Base-by-base conservation (phyloP, 2,888 invertebrate genomes). In the Drosophila melanosoma region DNA sequence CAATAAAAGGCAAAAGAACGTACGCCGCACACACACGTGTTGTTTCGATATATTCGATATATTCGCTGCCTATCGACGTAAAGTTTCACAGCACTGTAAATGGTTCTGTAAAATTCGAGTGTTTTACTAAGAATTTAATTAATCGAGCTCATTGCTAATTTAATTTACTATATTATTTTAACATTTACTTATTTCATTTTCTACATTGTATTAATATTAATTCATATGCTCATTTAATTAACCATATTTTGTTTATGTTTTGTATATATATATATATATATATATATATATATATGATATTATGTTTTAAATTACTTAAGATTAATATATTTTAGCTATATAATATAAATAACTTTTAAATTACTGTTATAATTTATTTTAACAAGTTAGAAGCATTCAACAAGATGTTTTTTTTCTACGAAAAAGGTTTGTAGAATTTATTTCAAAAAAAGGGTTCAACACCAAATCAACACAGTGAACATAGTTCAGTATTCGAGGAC, bases 21-120 rank as follows among this genome's bases (percentile, higher is more conserved):
- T 32, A 17, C 62, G 49, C 49, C 56, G 80, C 80, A 80, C 81
- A 80, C 76, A 78, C 78, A 78, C 78, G 78, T 78, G 78, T 57
- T 80, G 20, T 65, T 58, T 60, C 78, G 81, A 80, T 80, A 68
- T 23, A 69, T 58, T 78, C 64, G 71, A 75, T 76, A 66, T 8
- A 2, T 54, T 51, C 15, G 4, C 5, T 38, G 51, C 35, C 36
- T 62, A 71, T 49, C 59, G 63, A 61, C 53, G 36, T 40, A n/a
- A 15, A 15, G 10, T 61, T 69, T 23, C 11, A 10, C 61, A 79
- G 17, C 79, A 69, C 79, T 79, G 7, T 8, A 10, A n/a, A 17
- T 32, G 68, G 66, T 71, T 56, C n/a, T 61, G 63, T 15, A 26
- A 35, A 49, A n/a, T 7, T 10, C n/a, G 26, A 7, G 4, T 3